Evolutionary conservation across 2,888 invertebrate genomes (phyloP).

Genomic region (Sminthurides aquaticus): DNA sequence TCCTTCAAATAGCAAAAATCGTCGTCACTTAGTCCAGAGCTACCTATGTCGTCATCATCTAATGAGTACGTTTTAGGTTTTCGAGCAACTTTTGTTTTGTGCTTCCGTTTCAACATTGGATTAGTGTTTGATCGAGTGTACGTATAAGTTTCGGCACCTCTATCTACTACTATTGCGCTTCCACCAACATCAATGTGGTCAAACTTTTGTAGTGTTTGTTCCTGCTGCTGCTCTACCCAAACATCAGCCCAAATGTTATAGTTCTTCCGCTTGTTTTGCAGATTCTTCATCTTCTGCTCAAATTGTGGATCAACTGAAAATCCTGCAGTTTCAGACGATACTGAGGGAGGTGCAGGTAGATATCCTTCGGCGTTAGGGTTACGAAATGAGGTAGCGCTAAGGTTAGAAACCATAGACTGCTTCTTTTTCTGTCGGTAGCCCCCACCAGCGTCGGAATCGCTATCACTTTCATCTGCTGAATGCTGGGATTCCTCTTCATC

Average conservation of each 20-base stretch:
- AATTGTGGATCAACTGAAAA: background rate
- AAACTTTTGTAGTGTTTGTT: conserved; percentile 11
- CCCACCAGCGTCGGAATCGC: background rate
- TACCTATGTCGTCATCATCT: conserved; percentile 10
- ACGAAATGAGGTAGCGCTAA: background rate
- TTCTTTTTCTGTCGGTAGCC: background rate
- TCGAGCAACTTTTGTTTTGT: background rate
- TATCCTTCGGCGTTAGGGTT: background rate
- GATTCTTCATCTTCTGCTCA: conserved; percentile 12
- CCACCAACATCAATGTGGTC: conserved; percentile 9
- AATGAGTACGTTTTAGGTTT: background rate
- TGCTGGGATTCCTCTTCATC: conserved; percentile 9
- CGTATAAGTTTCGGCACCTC: conserved; percentile 16
- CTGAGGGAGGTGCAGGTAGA: background rate
- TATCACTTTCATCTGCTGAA: background rate
- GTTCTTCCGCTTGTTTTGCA: conserved; percentile 14
- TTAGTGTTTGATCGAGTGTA: background rate
- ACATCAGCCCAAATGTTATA: conserved; percentile 22
- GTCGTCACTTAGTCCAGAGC: conserved; percentile 17
- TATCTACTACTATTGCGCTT: background rate
- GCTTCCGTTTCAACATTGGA: conserved; percentile 9
- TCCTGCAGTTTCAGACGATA: background rate
- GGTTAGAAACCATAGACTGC: background rate
- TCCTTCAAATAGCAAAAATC: conserved; percentile 3
- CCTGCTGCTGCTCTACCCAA: conserved; percentile 15